phyloP scores from a whole-genome alignment of 2,797 vertebrate genomes.

The Hippoglossus hippoglossus region DNA sequence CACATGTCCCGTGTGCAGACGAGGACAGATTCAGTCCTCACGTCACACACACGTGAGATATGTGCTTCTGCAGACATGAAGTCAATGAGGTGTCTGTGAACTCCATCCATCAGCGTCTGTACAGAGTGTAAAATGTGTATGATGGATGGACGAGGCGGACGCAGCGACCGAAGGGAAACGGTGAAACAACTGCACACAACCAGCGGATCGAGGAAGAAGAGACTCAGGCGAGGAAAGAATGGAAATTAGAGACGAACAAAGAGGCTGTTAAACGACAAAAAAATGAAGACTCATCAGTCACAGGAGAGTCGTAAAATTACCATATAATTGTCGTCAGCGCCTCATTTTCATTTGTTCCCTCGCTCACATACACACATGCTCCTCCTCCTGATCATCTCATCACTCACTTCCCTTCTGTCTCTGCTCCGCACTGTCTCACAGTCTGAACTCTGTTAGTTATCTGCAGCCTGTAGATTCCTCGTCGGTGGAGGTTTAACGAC shows the following conservation, averaged over 20 bases:
- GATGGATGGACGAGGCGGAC: not conserved
- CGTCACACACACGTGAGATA: not conserved
- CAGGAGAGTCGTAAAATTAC: conserved; percentile 28
- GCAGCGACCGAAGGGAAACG: not conserved
- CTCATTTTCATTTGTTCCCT: conserved; percentile 26
- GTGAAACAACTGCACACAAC: not conserved
- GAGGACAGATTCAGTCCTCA: not conserved
- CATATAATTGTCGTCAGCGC: conserved; percentile 33
- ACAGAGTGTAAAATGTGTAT: not conserved
- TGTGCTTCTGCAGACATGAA: not conserved
- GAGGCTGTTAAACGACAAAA: not conserved
- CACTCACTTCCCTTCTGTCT: not conserved
- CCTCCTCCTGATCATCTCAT: not conserved
- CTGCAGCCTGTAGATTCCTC: conserved; percentile 16
- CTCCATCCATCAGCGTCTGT: not conserved
- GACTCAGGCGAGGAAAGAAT: not conserved
- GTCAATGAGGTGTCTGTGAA: conserved; percentile 6
- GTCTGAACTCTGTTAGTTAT: conserved; percentile 26
- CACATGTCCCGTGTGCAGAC: too few relatives aligned
- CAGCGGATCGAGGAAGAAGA: not conserved
- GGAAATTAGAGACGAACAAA: conserved; percentile 5
- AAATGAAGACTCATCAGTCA: conserved; percentile 16
- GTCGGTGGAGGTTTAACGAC: conserved; percentile 35
- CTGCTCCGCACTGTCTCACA: not conserved
- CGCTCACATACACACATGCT: not conserved